These are phyloP conservation scores for Apamea epomidion DNA, from an alignment of 2,888 invertebrate genomes.

Conservation along the genomic window DNA sequence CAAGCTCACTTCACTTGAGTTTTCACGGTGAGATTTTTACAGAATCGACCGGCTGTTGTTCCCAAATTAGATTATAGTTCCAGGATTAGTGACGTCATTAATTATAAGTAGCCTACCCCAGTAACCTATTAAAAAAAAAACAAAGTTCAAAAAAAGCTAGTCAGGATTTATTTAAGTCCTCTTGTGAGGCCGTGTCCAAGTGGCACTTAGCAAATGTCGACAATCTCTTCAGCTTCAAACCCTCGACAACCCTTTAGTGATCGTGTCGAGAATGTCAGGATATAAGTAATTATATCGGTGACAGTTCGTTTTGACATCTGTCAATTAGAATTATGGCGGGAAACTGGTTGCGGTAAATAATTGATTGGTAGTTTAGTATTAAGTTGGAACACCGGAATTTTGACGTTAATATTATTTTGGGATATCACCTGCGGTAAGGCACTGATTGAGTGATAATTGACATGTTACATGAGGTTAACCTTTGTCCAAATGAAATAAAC, in stretches of 20 bases:
- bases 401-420: not conserved
- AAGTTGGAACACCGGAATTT: not conserved
- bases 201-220: slow-evolving; percentile 34
- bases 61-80: too few relatives aligned
- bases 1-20: too few relatives aligned
- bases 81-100: too few relatives aligned
- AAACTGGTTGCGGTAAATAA: slow-evolving; percentile 6
- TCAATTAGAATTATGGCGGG: slow-evolving; percentile 46
- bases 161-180: slow-evolving; percentile 37
- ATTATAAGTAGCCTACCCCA: too few relatives aligned
- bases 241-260: slow-evolving; percentile 38
- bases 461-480: not conserved
- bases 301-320: slow-evolving; percentile 55
- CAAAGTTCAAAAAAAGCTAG: not conserved
- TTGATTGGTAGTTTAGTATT: not conserved
- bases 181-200: slow-evolving; percentile 27
- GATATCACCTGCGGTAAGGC: not conserved
- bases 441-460: not conserved
- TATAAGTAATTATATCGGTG: slow-evolving; percentile 24
- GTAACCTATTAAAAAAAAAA: too few relatives aligned
- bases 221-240: slow-evolving; percentile 25
- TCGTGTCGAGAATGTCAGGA: slow-evolving; percentile 46
- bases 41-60: too few relatives aligned
- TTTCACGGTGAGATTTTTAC: too few relatives aligned
- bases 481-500: slow-evolving; percentile 1